Conservation (phyloP, 2,113 vertebrate genomes). For the Heptranchias perlo region DNA sequence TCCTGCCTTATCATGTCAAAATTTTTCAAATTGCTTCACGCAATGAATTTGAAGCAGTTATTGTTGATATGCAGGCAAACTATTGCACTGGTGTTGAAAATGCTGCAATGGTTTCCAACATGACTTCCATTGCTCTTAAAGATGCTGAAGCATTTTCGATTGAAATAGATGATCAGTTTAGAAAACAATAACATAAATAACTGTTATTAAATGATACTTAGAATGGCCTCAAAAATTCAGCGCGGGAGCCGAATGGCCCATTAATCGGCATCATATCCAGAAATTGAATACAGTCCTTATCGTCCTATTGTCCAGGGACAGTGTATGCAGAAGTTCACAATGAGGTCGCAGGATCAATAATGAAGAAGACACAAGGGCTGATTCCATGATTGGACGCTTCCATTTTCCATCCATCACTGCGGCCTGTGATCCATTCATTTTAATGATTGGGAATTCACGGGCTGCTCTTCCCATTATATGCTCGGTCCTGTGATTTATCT, state of each 20-base stretch:
- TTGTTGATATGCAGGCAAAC: not conserved
- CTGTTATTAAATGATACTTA: constrained; percentile 18
- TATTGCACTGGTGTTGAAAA: not conserved
- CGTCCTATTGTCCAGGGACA: not conserved
- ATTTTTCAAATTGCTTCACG: not conserved
- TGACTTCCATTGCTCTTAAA: not conserved
- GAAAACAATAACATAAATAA: not conserved
- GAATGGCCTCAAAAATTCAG: not conserved
- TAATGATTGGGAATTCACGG: not conserved
- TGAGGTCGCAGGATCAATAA: not conserved
- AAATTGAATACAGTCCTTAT: not conserved
- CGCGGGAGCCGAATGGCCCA: not conserved
- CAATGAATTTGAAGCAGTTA: constrained; percentile 14
- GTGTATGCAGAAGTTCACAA: not conserved
- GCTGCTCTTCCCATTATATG: not conserved
- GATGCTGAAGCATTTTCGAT: not conserved
- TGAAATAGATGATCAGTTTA: constrained; percentile 8
- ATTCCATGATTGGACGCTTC: not conserved
- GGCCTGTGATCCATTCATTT: not conserved
- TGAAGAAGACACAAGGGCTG: not conserved
- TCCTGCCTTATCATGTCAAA: constrained; percentile 11
- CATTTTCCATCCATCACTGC: not conserved
- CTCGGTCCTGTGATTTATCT: not conserved
- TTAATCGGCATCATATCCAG: not conserved
- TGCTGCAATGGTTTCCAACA: not conserved